Base-by-base conservation (phyloP, 2,797 vertebrate species). In the Sebastes oblongus region DNA sequence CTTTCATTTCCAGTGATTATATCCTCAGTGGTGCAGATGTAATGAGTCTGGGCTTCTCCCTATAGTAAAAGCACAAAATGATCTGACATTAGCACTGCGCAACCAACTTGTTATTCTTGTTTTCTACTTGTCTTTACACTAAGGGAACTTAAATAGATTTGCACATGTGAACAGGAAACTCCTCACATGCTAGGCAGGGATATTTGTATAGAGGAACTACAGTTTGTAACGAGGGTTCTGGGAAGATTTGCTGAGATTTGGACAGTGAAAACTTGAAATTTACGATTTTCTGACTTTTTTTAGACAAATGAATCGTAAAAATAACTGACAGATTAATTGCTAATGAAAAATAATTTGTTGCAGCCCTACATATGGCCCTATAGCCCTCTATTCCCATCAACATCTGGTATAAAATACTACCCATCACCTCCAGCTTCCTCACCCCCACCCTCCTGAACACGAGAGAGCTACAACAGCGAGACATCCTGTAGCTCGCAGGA, bases 1-100 rank as follows among this genome's bases (percentile, higher is more conserved):
- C 81, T 80, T 91, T 89, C 90, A 93, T 93, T 85, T 91, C 83
- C 77, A 65, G 69, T 39, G 10, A 29, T 30, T 30, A 10, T 62
- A 24, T 85, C 70, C 46, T 81, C 76, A 72, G 71, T 14, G 61
- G 11, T 22, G 30, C 39, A 39, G 66, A 46, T 75, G 22, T 24
- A 24, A 67, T 24, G 13, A 58, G 20, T 56, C 72, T 14, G 32
- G 36, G 20, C 27, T 75, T 68, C 54, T 78, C 65, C 83, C 84
- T 88, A 81, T 22, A 46, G n/a, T 12, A 36, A 68, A 79, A 69
- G 36, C 2, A 67, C 39, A 76, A 77, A 7, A 60, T 6, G 12
- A 64, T 22, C 12, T 65, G 11, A 59, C 29, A 55, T 36, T 66
- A 11, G 1, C 20, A 61, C 13, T 59, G 22, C 22, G 62, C 14